Evolutionary conservation across 2,113 vertebrate species (phyloP).

Genomic region (Brevimyrus niger): DNA sequence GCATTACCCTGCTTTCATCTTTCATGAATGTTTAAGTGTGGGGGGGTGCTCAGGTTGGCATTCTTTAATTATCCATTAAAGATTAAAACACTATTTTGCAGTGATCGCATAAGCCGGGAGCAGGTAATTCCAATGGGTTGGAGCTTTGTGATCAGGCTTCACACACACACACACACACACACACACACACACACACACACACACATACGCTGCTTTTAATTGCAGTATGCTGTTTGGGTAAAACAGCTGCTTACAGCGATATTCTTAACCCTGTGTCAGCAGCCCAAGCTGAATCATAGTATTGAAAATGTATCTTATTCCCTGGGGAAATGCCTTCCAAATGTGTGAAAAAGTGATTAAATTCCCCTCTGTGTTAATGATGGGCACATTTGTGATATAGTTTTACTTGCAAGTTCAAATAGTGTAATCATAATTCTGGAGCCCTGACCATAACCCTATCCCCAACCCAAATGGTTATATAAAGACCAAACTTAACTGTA

Average conservation of each 20-base stretch:
- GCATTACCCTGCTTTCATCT: conserved; percentile 2
- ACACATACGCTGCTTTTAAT: neutral
- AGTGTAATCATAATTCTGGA: neutral
- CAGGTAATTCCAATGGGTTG: conserved; percentile 44
- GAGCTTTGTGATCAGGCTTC: conserved; percentile 60
- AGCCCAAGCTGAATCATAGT: conserved; percentile 49
- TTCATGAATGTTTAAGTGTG: conserved; percentile 4
- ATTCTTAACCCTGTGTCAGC: conserved; percentile 66
- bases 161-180: too few relatives aligned
- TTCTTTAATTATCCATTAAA: conserved; percentile 70
- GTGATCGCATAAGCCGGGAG: conserved; percentile 49
- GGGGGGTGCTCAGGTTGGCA: conserved; percentile 58
- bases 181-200: neutral
- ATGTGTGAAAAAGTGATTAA: conserved; percentile 77
- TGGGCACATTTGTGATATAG: conserved; percentile 62
- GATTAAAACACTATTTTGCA: conserved; percentile 50
- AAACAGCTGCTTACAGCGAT: conserved; percentile 52
- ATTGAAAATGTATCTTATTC: conserved; percentile 76
- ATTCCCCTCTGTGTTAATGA: conserved; percentile 89
- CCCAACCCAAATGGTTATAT: neutral
- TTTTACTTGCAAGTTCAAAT: conserved; percentile 75
- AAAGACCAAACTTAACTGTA: neutral
- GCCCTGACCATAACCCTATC: neutral
- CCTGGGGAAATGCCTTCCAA: conserved; percentile 73
- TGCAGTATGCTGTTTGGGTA: conserved; percentile 43